phyloP scores from a whole-genome alignment of 2,113 vertebrate species.

The Balaenoptera acutorostrata region DNA sequence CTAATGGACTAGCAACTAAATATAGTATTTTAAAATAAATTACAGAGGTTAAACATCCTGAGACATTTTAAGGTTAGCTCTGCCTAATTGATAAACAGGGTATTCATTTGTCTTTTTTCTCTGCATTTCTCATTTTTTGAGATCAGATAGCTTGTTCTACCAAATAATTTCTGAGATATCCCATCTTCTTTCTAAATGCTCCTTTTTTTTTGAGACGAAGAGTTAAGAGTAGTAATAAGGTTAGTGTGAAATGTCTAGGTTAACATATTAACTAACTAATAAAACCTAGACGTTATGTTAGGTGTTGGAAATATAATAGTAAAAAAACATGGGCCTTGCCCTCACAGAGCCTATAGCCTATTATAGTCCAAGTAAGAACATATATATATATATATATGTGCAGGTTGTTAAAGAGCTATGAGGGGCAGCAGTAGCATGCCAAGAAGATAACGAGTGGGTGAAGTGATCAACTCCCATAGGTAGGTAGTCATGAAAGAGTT shows the following conservation, averaged over 20 bases:
- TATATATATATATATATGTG: neutral
- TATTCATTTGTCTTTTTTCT: neutral
- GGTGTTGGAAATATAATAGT: neutral
- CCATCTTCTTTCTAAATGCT: neutral
- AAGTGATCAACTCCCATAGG: neutral
- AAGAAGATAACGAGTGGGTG: neutral
- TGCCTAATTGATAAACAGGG: neutral
- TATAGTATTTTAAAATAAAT: slow-evolving; percentile 46
- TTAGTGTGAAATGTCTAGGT: neutral
- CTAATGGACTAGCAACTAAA: slow-evolving; percentile 40
- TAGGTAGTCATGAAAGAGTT: neutral
- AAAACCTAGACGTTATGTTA: neutral
- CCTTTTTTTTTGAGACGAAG: neutral
- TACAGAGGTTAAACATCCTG: neutral
- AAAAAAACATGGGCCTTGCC: neutral
- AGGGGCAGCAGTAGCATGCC: neutral
- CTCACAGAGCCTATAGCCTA: neutral
- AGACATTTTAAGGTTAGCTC: slow-evolving; percentile 23
- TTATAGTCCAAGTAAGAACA: neutral
- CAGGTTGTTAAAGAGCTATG: neutral
- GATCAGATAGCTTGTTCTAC: neutral
- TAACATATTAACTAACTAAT: neutral
- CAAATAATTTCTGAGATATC: neutral
- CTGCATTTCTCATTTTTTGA: slow-evolving; percentile 8
- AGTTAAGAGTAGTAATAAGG: neutral